Conservation (phyloP, 2,888 invertebrate species). For the Strigamia maritima region DNA sequence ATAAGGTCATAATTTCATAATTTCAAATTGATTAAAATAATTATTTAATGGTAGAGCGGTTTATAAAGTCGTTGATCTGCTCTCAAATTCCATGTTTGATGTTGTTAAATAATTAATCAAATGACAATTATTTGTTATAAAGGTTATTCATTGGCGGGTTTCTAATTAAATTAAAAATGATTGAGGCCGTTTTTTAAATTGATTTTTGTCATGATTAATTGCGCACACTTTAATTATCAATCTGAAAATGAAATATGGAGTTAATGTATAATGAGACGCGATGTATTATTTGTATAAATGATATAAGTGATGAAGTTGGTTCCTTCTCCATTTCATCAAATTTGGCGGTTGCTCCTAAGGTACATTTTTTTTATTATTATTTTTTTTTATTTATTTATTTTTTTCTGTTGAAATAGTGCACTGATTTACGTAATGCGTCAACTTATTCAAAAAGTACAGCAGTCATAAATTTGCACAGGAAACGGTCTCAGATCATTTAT, state of each 20-base stretch:
- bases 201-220: constrained; percentile 10
- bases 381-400: too few relatives aligned
- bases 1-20: too few relatives aligned
- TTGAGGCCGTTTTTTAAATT: neutral
- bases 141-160: neutral
- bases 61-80: too few relatives aligned
- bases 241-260: neutral
- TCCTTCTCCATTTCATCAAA: neutral
- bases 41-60: too few relatives aligned
- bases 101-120: neutral
- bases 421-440: constrained; percentile 18
- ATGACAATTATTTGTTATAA: neutral
- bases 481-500: constrained; percentile 15
- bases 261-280: neutral
- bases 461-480: neutral
- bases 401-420: neutral
- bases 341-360: neutral
- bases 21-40: too few relatives aligned
- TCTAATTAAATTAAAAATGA: constrained; percentile 4
- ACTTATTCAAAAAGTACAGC: constrained; percentile 8
- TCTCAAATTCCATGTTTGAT: too few relatives aligned
- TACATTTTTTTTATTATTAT: too few relatives aligned
- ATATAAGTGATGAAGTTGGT: neutral
- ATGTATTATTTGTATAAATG: neutral
- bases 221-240: neutral